A percentile compares a stretch with the other conserved stretches of the same genome.
These are phyloP conservation scores for Callimorpha dominula DNA, from an alignment of 2,888 invertebrate genomes.

Conservation along the genomic window DNA sequence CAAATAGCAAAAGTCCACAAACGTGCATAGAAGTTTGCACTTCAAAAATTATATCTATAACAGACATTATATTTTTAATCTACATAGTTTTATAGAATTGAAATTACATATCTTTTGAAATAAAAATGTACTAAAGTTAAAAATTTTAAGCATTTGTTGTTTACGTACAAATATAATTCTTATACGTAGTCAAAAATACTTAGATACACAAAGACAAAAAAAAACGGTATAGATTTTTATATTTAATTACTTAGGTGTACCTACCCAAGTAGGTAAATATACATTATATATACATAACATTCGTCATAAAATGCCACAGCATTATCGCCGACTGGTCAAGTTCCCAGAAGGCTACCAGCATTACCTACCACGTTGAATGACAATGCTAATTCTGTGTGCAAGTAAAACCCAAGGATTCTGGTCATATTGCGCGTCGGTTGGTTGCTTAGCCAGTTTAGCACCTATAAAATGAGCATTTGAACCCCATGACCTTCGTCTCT, in stretches of 20 bases:
- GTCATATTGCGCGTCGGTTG: background rate
- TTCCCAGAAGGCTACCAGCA: background rate
- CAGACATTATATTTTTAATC: background rate
- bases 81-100: background rate
- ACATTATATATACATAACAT: background rate
- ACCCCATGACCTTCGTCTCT: background rate
- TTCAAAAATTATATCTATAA: too few relatives aligned
- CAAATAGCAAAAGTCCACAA: too few relatives aligned
- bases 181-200: background rate
- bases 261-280: too few relatives aligned
- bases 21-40: too few relatives aligned
- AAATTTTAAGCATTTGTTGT: background rate
- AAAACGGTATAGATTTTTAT: background rate
- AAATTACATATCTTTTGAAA: background rate
- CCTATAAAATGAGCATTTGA: background rate
- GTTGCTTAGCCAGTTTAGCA: background rate
- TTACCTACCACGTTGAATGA: background rate
- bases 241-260: background rate
- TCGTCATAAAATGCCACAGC: background rate
- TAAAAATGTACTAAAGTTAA: background rate
- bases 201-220: background rate
- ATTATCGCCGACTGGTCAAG: background rate
- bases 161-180: background rate
- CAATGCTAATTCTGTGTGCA: background rate
- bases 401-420: background rate